Evolutionary conservation across 2,797 vertebrate species (phyloP), one percentile per base, ranked within the genome.

Genomic region (Oophaga sylvatica): DNA sequence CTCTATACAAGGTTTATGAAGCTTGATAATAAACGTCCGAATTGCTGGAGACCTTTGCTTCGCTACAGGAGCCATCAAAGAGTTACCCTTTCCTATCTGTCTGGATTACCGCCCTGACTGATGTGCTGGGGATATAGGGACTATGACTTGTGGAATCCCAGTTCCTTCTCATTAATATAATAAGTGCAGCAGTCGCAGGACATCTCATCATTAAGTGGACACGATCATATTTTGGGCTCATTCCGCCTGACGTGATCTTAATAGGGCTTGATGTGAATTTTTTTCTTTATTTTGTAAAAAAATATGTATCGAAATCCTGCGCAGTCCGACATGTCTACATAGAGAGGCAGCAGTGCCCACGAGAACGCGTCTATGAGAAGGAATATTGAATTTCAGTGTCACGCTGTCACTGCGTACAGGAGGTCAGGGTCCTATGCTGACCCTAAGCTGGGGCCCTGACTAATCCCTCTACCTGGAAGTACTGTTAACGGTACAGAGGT

Each of bases 121-220:
- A 88, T 71, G 35, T 31, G 75, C 71, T 63, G 5, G 57, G 89
- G 89, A 90, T 77, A 80, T 80, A 22, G 83, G 79, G 87, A 62
- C 63, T 12, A 90, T 87, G 81, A 86, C 85, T 60, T 89, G 89
- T 89, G 80, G 63, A 92, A 90, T 82, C 85, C 91, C 90, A 91
- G 90, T 92, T 94, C 90, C 90, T 92, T 90, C 93, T 94, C 92
- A 95, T 94, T 94, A 94, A 92, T 92, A 89, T 92, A 94, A 92
- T 92, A 93, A 94, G 93, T 90, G 90, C 91, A 92, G 90, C 93
- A 92, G 93, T 93, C 94, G 89, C 86, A 88, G 87, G 41, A 48
- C 88, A 90, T 90, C 88, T 92, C 87, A 93, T 92, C 91, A 92
- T 71, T 81, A 86, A 57, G 65, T 90, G 91, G 91, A 90, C 79